Evolutionary conservation across 2,113 vertebrate species (phyloP), one percentile per base, ranked within the genome.

Genomic region (Lethenteron camtschaticum): DNA sequence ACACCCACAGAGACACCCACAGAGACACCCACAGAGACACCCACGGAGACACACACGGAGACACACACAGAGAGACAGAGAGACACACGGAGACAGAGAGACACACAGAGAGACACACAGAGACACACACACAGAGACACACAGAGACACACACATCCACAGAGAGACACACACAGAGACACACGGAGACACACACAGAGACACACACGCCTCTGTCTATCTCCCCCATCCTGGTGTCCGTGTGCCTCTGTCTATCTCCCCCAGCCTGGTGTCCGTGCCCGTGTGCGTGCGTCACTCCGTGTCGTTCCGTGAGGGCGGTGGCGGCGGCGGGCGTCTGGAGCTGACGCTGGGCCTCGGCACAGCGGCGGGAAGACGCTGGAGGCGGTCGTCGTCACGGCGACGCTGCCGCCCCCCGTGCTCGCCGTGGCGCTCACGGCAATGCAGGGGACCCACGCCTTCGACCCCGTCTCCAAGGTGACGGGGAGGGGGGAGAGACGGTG

Each of bases 271-370:
- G 77, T 90, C 94, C 2, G 96, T 99, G 76, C 94, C 94, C 1
- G 86, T 99, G 70, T 99, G 96, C 0, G 83, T 99, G 14, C 96
- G 95, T 68, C 92, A 96, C 77, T 88, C 80, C 78, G 96, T 96
- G 81, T 88, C 80, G 69, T 99, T 96, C 79, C 83, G 90, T 16
- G 92, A 96, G 71, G 87, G 88, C 69, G 60, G 60, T 66, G 92
- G 85, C 75, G 89, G 89, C 0, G 81, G 88, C 72, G 90, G 94
- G 20, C 88, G 87, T 10, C 96, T 99, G 57, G 94, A 99, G 79
- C 81, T 99, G 79, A 96, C 90, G 0, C 83, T 99, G 94, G 90
- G 13, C 94, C 94, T 3, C 96, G 96, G 75, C 94, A 99, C 82
- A 99, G 89, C 1, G 95, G 96, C 90, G 92, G 94, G 3, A 99